Percentiles rank a stretch among this genome's conserved stretches.
Conservation (phyloP, 2,113 vertebrate species). For the Podiceps cristatus region DNA sequence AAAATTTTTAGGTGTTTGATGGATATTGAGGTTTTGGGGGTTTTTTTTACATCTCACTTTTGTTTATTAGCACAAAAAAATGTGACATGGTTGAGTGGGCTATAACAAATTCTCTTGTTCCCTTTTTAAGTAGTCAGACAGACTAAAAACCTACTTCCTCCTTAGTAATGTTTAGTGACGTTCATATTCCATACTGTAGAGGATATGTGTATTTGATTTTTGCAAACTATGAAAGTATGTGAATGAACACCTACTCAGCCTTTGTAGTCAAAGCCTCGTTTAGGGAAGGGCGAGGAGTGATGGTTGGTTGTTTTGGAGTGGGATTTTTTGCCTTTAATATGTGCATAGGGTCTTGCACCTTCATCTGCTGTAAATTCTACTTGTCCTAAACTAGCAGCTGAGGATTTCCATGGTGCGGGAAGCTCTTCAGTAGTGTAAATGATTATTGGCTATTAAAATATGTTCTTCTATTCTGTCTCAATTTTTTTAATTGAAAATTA, state of each 20-base stretch:
- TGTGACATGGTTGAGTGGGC: neutral
- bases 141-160: neutral
- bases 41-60: neutral
- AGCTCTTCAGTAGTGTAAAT: neutral
- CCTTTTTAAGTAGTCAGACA: neutral
- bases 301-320: neutral
- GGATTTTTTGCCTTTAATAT: neutral
- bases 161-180: neutral
- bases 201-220: neutral
- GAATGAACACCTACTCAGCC: neutral
- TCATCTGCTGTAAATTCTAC: neutral
- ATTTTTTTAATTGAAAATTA: neutral
- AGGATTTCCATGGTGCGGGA: neutral
- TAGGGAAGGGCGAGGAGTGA: fast-evolving
- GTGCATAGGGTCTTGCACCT: neutral
- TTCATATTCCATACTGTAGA: neutral
- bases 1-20: neutral
- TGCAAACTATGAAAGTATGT: neutral
- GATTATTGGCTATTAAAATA: neutral
- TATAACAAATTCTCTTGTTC: neutral
- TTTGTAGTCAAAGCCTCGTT: neutral
- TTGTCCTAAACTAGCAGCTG: neutral
- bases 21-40: neutral
- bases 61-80: neutral
- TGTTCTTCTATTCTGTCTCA: neutral